A percentile compares a stretch with the other conserved stretches of the same genome.
phyloP scores from a whole-genome alignment of 2,888 invertebrate species.

The Agonopterix arenella region DNA sequence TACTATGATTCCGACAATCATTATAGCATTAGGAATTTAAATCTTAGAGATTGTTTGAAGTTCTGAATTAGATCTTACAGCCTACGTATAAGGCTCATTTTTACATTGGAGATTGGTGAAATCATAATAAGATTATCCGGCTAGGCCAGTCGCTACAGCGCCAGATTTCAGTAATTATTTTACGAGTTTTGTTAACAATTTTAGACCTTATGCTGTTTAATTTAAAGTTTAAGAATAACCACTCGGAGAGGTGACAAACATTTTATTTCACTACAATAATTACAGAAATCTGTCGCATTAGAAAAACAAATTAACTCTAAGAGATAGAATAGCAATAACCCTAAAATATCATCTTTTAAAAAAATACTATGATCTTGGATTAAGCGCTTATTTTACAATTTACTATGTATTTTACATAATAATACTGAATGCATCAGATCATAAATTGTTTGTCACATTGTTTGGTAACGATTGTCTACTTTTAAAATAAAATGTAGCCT shows the following conservation, averaged over 20 bases:
- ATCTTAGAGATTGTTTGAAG: too few species aligned
- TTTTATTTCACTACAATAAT: constrained; percentile 2
- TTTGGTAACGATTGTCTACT: not conserved
- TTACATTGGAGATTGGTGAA: too few species aligned
- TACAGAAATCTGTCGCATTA: constrained; percentile 1
- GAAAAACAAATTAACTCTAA: constrained; percentile 7
- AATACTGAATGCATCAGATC: constrained; percentile 50
- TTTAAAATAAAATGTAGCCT: not conserved
- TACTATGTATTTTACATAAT: constrained; percentile 19
- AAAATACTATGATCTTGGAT: constrained; percentile 56
- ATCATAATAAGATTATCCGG: constrained; percentile 11
- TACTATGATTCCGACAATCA: too few species aligned
- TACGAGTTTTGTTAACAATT: constrained; percentile 5
- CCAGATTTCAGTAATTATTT: constrained; percentile 32
- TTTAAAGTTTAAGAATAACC: too few species aligned
- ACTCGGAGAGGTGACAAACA: too few species aligned
- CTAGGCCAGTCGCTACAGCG: constrained; percentile 22
- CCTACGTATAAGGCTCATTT: too few species aligned
- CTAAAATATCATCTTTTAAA: constrained; percentile 42
- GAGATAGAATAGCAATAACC: constrained; percentile 8
- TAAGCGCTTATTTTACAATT: constrained; percentile 37
- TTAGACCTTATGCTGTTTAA: too few species aligned
- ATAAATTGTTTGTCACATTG: constrained; percentile 1
- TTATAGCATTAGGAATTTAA: too few species aligned
- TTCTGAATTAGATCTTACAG: too few species aligned